Evolutionary conservation across 2,797 vertebrate species (phyloP).

Genomic region (Stomatorhinus walkeri): DNA sequence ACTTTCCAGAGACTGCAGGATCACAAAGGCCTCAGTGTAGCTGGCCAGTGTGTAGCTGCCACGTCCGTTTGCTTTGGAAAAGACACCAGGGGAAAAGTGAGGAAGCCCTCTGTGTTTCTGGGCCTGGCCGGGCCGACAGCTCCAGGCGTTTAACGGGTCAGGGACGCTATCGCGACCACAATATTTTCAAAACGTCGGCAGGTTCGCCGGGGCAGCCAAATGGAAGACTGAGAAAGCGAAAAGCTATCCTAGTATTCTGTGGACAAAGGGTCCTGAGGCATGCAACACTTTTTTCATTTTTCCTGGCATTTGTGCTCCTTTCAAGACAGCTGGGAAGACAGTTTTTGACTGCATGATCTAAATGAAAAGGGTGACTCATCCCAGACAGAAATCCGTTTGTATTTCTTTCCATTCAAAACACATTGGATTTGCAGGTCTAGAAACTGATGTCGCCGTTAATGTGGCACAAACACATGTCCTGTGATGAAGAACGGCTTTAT

Average conservation of each 20-base stretch:
- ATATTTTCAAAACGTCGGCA: conserved; percentile 12
- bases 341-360: background rate
- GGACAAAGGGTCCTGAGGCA: background rate
- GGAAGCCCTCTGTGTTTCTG: background rate
- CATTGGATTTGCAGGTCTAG: background rate
- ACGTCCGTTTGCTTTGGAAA: conserved; percentile 9
- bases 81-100: background rate
- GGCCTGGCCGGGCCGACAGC: background rate
- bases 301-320: background rate
- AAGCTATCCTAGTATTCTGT: background rate
- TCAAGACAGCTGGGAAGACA: conserved; percentile 7
- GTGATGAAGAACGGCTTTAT: background rate
- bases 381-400: background rate
- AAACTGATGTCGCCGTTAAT: background rate
- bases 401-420: background rate
- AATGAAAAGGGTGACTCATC: conserved; percentile 9
- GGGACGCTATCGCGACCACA: background rate
- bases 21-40: conserved; percentile 12
- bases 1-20: background rate
- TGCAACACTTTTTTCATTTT: background rate
- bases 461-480: background rate
- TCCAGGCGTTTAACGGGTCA: background rate
- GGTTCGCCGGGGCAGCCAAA: conserved; percentile 1
- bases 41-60: background rate
- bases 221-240: conserved; percentile 1